Base-by-base conservation (phyloP, 1,140 invertebrate genomes). In the Ooceraea biroi region DNA sequence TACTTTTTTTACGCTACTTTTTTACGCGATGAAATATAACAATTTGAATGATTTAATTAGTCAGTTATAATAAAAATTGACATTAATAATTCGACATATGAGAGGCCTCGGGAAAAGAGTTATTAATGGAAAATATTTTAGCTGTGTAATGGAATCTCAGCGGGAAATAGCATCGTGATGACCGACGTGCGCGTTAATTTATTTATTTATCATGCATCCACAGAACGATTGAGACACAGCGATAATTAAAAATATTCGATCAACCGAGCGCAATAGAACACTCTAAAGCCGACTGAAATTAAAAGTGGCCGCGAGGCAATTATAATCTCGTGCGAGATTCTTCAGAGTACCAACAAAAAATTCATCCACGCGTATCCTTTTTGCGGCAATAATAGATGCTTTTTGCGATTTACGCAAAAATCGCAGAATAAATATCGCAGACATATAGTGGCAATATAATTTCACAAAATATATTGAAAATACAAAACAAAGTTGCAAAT, bases 191-290 rank as follows among this genome's bases (percentile, higher is more conserved):
- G 46, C 36, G 46, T 30, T 36, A 36, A 66, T 85, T 90, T 85
- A 90, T 90, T 88, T 88, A 88, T 90, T 89, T 89, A 90, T 65
- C 66, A 25, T 63, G 41, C 65, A 41, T 68, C 58, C 57, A 48
- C 2, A 68, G 55, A 55, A 46, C 78, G 27, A 60, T 60, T 50
- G 63, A 52, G 1, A 65, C 83, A 80, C 71, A 46, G 57, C 14
- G 30, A 69, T 93, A 91, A 93, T 92, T 93, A 92, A 91, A 92
- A 92, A 91, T 92, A 92, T 92, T 91, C 88, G 90, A 91, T 92
- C 90, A 90, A 86, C 88, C 65, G 41, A 57, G 74, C 65, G 77
- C 65, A 55, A 76, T 84, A 52, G 52, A 60, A 61, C 68, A n/a
- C 17, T 72, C 7, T 25, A 58, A 41, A 72, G 44, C 14, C 27